These are phyloP conservation scores for Drosophila ezoana DNA, from an alignment of 2,888 invertebrate genomes.

Conservation along the genomic window DNA sequence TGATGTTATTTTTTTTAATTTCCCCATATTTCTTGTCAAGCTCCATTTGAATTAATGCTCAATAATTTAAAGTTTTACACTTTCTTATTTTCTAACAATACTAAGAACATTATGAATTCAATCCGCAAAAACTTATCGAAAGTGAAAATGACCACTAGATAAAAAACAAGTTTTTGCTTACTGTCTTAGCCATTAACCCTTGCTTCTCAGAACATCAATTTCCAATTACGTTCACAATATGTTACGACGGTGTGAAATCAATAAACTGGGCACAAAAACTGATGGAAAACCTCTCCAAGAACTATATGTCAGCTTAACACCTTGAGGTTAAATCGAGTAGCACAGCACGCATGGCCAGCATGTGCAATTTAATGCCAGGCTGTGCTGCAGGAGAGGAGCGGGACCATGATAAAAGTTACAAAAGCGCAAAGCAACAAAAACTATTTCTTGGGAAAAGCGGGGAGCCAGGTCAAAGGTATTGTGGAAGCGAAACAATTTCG, in stretches of 20 bases:
- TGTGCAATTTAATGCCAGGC: constrained; percentile 64
- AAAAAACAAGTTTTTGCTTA: background rate
- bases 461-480: constrained; percentile 49
- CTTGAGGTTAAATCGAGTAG: constrained; percentile 54
- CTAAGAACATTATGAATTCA: background rate
- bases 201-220: constrained; percentile 41
- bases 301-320: constrained; percentile 59
- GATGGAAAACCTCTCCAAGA: constrained; percentile 9
- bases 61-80: background rate
- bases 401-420: constrained; percentile 18
- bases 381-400: background rate
- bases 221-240: constrained; percentile 35
- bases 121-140: too few relatives aligned
- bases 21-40: background rate
- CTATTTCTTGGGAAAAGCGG: constrained; percentile 2
- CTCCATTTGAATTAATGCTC: background rate
- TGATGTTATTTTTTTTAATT: background rate
- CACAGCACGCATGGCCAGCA: constrained; percentile 60
- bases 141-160: background rate
- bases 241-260: constrained; percentile 19
- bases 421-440: constrained; percentile 26
- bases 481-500: constrained; percentile 75
- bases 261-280: constrained; percentile 35
- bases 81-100: background rate
- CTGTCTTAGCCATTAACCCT: background rate